These are phyloP conservation scores for Criorhina ranunculi DNA, from an alignment of 2,888 invertebrate genomes.

Conservation along the genomic window DNA sequence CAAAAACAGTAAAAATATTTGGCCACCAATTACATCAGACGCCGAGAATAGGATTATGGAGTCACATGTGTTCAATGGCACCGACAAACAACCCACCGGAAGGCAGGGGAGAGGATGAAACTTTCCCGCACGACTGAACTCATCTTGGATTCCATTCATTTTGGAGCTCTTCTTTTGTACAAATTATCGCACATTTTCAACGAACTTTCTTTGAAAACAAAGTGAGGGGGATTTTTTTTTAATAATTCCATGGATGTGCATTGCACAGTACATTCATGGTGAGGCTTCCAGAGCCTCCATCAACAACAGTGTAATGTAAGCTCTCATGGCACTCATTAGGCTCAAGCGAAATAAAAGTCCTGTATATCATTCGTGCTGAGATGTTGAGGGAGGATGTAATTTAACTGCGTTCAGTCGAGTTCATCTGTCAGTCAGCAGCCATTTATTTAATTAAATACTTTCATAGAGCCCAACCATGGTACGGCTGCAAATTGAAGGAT, in stretches of 20 bases:
- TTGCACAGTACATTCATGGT: background rate
- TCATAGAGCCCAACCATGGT: conserved; percentile 21
- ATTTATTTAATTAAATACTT: conserved; percentile 67
- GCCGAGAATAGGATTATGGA: background rate
- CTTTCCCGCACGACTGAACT: conserved; percentile 32
- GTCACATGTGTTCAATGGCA: conserved; percentile 7
- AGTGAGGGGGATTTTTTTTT: conserved; percentile 14
- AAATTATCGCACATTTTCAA: conserved; percentile 35
- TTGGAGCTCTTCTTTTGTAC: background rate
- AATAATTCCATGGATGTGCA: conserved; percentile 22
- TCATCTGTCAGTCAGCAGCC: conserved; percentile 61
- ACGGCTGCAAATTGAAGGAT: background rate
- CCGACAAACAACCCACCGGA: background rate
- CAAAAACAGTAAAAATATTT: background rate
- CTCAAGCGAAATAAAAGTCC: conserved; percentile 33
- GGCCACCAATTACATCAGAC: background rate
- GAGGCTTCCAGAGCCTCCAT: conserved; percentile 6
- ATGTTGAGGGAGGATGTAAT: conserved; percentile 15
- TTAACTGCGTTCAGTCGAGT: conserved; percentile 50
- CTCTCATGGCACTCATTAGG: conserved; percentile 54
- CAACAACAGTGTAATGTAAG: conserved; percentile 34
- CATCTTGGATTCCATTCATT: background rate
- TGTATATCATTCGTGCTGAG: conserved; percentile 12
- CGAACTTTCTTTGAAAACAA: conserved; percentile 32
- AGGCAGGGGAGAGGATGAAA: conserved; percentile 7